Evolutionary conservation across 37 sponge, comb jelly and placozoan species (phyloP), one percentile per base, ranked within the genome.

Genomic region (Ianthella basta): DNA sequence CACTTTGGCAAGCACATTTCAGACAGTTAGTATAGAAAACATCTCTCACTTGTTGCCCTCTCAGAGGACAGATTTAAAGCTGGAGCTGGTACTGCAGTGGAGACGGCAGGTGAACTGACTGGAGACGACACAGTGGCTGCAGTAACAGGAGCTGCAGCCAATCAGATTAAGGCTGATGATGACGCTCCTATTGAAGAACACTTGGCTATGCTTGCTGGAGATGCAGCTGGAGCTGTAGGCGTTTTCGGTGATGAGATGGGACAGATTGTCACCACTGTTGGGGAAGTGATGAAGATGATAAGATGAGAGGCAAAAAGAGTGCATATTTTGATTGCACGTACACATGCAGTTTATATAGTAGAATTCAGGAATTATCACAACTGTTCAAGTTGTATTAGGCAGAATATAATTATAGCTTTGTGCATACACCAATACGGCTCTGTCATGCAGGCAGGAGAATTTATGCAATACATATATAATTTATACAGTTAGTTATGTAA

Each of bases 101-200:
- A 69, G 34, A 35, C 35, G 4, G 34, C 70, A 32, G 70, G 70
- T n/a, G 70, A 69, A 35, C 34, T 69, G 70, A 69, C 70, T 5
- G 70, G 34, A 34, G 27, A 69, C 6, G 70, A 69, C 18, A 35
- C 34, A 34, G 70, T 69, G 3, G 70, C 35, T 30, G 70, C 35
- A 69, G 70, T 69, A 32, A 29, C 70, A 34, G 70, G 34, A 32
- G 70, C 34, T 3, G 70, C 70, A 18, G 70, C 35, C 70, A 69
- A 40, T 27, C 44, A 55, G 57, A 55, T 63, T 30, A 56, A 56
- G 32, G 83, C 55, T 14, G 83, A 82, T 68, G 83, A 82, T 56
- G 83, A 82, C 65, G 19, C 70, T 18, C 34, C 29, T 30, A 3
- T 30, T 0, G 70, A 35, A 13, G 70, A 69, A 32, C 29, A 34